Conservation (phyloP, 2,797 vertebrate genomes). For the Danio albolineatus region DNA sequence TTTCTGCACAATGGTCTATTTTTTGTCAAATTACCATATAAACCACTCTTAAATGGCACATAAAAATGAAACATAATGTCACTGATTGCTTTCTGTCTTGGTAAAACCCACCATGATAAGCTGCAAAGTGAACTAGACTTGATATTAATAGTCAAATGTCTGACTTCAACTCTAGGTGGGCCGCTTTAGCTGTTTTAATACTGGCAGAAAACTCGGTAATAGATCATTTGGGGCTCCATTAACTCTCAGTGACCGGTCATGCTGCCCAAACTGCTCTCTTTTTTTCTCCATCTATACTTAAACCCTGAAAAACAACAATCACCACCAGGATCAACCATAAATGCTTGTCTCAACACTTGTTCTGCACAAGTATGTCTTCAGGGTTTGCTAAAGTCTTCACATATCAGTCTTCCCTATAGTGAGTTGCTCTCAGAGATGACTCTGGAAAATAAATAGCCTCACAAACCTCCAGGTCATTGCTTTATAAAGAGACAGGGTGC, state of each 20-base stretch:
- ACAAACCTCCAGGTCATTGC: conserved; percentile 1
- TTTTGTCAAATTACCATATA: not conserved
- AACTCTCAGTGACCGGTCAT: conserved; percentile 11
- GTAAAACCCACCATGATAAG: not conserved
- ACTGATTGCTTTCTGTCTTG: not conserved
- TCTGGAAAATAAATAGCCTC: not conserved
- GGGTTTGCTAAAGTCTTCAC: not conserved
- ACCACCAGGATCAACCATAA: not conserved
- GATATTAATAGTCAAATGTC: not conserved
- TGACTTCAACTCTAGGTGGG: not conserved
- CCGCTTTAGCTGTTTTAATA: not conserved
- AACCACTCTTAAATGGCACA: not conserved
- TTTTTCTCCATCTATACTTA: not conserved
- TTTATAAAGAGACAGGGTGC: not conserved
- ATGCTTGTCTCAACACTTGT: conserved; percentile 15
- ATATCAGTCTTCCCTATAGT: not conserved
- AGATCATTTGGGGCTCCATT: not conserved
- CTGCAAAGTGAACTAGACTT: not conserved
- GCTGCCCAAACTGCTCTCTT: not conserved
- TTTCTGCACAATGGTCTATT: not conserved
- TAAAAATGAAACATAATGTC: not conserved
- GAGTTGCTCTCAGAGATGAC: conserved; percentile 12
- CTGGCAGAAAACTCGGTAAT: not conserved
- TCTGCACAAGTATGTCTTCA: conserved; percentile 6
- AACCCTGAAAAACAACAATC: conserved; percentile 22